A percentile compares a stretch with the other conserved stretches of the same genome.
Evolutionary conservation across 2,797 vertebrate genomes (phyloP).

Genomic region (Peromyscus melanophrys): DNA sequence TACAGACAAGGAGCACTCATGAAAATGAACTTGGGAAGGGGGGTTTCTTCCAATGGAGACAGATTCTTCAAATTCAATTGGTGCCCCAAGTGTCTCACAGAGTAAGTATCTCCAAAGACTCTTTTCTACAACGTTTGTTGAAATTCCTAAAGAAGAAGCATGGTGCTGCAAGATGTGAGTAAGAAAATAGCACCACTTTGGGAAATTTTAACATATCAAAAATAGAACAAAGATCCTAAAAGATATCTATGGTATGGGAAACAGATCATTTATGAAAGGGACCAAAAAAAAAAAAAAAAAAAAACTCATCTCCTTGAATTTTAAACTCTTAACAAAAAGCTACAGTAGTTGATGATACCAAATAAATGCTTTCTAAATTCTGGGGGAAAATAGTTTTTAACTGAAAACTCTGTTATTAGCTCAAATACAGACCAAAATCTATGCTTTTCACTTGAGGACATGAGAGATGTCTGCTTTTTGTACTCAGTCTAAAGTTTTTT

Average conservation of each 20-base stretch:
- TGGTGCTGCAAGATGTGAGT: neutral
- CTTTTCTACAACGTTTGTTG: neutral
- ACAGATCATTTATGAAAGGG: neutral
- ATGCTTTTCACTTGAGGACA: neutral
- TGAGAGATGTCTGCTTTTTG: neutral
- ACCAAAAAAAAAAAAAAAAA: neutral
- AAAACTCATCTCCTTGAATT: neutral
- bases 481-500: neutral
- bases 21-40: neutral
- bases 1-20: neutral
- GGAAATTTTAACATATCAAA: neutral
- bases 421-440: neutral
- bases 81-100: neutral
- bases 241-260: neutral
- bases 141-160: neutral
- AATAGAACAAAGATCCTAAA: neutral
- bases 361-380: neutral
- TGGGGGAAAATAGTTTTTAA: neutral
- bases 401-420: neutral
- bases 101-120: neutral
- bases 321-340: neutral
- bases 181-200: neutral
- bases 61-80: neutral
- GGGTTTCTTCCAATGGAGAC: neutral
- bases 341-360: neutral